These are phyloP conservation scores for Neomonachus schauinslandi DNA, from an alignment of 2,113 vertebrate genomes.

Conservation along the genomic window DNA sequence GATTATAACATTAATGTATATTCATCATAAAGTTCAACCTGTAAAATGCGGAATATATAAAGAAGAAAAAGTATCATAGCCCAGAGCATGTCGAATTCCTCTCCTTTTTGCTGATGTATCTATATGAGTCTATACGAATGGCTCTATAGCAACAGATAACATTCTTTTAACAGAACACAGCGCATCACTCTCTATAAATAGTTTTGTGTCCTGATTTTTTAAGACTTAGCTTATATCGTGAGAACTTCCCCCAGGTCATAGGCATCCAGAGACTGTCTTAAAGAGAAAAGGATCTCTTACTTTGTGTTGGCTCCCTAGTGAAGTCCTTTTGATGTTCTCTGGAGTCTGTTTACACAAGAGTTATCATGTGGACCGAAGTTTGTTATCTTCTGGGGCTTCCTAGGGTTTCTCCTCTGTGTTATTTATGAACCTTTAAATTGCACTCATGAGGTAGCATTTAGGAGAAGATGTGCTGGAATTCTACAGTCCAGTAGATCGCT, in stretches of 20 bases:
- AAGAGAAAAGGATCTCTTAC: background rate
- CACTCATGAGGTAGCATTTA: background rate
- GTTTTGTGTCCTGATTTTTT: background rate
- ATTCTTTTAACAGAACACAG: background rate
- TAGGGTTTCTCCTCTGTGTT: background rate
- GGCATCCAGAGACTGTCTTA: background rate
- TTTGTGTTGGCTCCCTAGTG: background rate
- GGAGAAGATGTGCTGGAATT: background rate
- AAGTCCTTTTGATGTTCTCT: background rate
- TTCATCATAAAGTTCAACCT: background rate
- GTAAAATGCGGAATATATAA: background rate
- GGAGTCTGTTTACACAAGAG: background rate
- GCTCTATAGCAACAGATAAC: background rate
- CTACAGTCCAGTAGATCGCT: background rate
- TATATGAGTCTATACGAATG: background rate
- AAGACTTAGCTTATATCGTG: background rate
- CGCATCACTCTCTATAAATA: background rate
- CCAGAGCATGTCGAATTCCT: background rate
- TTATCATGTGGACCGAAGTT: background rate
- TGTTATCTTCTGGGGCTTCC: background rate
- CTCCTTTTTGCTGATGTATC: background rate
- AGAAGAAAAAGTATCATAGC: background rate
- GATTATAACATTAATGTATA: background rate
- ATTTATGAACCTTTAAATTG: background rate
- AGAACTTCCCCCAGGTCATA: background rate